These are phyloP conservation scores for Myotis vivesi DNA, from an alignment of 2,797 vertebrate genomes.

Conservation along the genomic window DNA sequence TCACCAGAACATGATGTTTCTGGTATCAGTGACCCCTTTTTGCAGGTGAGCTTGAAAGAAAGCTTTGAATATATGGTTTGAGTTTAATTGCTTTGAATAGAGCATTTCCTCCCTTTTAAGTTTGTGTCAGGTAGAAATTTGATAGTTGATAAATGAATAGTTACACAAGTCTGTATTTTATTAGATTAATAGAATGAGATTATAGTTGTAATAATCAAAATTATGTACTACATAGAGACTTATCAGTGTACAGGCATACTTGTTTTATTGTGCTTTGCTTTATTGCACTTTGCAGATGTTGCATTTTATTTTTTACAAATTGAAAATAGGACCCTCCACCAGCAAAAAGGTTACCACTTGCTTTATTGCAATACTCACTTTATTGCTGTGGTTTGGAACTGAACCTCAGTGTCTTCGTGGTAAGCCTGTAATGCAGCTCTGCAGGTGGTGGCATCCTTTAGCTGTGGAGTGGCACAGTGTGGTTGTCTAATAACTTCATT, in stretches of 20 bases:
- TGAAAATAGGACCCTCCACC: background rate
- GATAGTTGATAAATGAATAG: conserved; percentile 15
- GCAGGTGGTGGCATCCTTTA: background rate
- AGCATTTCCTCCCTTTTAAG: conserved; percentile 17
- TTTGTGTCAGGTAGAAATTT: conserved; percentile 2
- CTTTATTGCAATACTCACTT: background rate
- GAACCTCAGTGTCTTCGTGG: background rate
- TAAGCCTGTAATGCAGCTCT: background rate
- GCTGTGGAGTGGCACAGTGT: background rate
- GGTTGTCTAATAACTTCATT: background rate
- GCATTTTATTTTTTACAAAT: background rate
- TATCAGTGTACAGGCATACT: background rate
- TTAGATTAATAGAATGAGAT: conserved; percentile 28
- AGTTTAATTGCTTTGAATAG: conserved; percentile 31
- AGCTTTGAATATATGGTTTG: conserved; percentile 24
- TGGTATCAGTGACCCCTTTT: conserved; percentile 99
- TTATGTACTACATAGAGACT: background rate
- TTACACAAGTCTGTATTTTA: background rate
- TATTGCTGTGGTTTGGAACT: background rate
- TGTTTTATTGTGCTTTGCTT: background rate
- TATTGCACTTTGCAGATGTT: background rate
- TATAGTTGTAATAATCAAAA: conserved; percentile 6
- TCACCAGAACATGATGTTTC: conserved; percentile 99
- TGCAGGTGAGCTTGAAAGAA: conserved; percentile 90
- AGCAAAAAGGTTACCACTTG: background rate